These are phyloP conservation scores for Mesoclemmys tuberculata DNA, from an alignment of 2,113 vertebrate genomes.

Conservation along the genomic window DNA sequence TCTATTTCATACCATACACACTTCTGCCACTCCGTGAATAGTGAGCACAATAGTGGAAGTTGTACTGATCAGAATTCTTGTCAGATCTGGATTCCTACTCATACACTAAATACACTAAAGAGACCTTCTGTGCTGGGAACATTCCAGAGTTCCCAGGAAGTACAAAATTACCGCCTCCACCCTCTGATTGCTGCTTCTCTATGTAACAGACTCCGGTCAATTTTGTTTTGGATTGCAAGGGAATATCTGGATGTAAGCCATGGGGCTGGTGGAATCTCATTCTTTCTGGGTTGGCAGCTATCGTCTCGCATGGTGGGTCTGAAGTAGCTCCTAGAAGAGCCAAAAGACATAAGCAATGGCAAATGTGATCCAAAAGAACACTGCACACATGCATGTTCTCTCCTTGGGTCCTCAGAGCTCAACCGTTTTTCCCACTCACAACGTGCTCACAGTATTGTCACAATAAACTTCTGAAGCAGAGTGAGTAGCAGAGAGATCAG, in stretches of 20 bases:
- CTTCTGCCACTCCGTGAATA: neutral
- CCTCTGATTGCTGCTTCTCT: neutral
- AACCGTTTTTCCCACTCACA: neutral
- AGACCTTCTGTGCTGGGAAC: neutral
- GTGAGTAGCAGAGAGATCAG: neutral
- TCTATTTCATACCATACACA: neutral
- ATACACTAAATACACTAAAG: neutral
- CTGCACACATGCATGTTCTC: neutral
- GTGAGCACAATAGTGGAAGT: neutral
- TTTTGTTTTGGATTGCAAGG: neutral
- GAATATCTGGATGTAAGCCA: neutral
- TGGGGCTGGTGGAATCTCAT: neutral
- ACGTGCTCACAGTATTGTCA: neutral
- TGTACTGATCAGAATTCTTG: neutral
- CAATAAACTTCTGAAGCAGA: constrained; percentile 12
- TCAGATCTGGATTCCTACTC: neutral
- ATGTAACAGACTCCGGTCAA: neutral
- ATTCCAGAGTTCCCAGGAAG: neutral
- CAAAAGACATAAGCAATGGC: neutral
- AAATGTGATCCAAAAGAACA: neutral
- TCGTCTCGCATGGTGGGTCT: neutral
- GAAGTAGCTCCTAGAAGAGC: rapidly evolving
- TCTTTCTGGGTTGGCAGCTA: neutral
- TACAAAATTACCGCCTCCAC: neutral
- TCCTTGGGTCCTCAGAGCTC: neutral